Evolutionary conservation across 2,113 vertebrate genomes (phyloP), one percentile per base, ranked within the genome.

Genomic region (Pterocles gutturalis): DNA sequence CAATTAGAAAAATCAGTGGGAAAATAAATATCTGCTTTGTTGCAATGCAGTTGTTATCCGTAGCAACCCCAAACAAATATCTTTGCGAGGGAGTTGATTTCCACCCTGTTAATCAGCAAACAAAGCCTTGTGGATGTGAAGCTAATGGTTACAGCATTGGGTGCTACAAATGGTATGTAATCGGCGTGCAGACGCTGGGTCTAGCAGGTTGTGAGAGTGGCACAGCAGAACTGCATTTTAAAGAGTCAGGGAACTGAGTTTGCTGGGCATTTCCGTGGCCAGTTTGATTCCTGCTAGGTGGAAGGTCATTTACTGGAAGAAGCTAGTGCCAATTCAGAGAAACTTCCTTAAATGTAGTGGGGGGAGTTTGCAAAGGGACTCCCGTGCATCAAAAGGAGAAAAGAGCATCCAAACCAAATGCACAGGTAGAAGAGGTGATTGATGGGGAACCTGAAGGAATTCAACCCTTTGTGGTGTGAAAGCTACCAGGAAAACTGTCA

Each of bases 1-100:
- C 83, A 87, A 83, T 95, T 97, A 82, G 87, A 82, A 89, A 85
- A 92, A 79, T 34, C 70, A 73, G 77, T 70, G 81, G 77, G 87
- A 95, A 95, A 93, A 94, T 89, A 96, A 83, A 58, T 92, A 87
- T 72, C 92, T 91, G 94, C 77, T 73, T 84, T 61, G 28, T 85
- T 87, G 91, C 87, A 80, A 31, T 87, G 89, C 81, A 69, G 53
- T 79, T 87, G 86, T 95, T 92, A 91, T 91, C 91, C 7, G 22
- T 72, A 70, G 71, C 54, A 72, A 93, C 77, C 81, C 80, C 93
- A 96, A 96, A 94, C 77, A 97, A 94, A 69, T 73, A 28, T 76
- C 38, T 92, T 65, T 89, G 49, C 0, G 46, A 87, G 73, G 92
- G 92, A 93, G 93, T 70, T 89, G 38, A 13, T 94, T 96, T 93